A percentile compares a stretch with the other conserved stretches of the same genome.
Conservation (phyloP, 1,140 invertebrate genomes). For the Eulimnadia texana region DNA sequence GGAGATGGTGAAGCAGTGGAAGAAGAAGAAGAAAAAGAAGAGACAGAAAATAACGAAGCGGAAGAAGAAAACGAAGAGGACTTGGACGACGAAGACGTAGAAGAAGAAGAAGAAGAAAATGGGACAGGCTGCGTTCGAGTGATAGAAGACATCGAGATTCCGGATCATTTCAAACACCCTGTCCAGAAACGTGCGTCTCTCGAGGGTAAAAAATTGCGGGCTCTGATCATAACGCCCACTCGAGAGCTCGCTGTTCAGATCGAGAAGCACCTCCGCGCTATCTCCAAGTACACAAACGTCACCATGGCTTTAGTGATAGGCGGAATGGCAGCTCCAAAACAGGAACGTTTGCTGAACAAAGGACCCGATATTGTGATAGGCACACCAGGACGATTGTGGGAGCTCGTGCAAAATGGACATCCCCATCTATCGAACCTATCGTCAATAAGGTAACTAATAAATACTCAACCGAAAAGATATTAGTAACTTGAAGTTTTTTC, state of each 20-base stretch:
- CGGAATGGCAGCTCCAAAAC: conserved; percentile 79
- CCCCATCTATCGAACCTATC: conserved; percentile 52
- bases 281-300: conserved; percentile 65
- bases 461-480: neutral
- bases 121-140: conserved; percentile 44
- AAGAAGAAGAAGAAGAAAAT: conserved; percentile 20
- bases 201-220: conserved; percentile 39
- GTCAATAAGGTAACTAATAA: conserved; percentile 43
- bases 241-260: conserved; percentile 91
- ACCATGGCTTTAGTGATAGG: conserved; percentile 69
- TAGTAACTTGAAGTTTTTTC: neutral
- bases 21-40: conserved; percentile 15
- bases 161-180: conserved; percentile 34
- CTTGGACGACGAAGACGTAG: conserved; percentile 19
- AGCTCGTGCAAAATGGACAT: conserved; percentile 65
- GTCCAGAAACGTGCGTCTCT: neutral
- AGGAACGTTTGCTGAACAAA: conserved; percentile 64
- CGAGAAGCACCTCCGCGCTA: conserved; percentile 61
- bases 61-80: conserved; percentile 29
- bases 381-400: conserved; percentile 91
- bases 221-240: conserved; percentile 82
- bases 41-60: conserved; percentile 5
- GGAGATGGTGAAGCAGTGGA: conserved; percentile 28
- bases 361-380: conserved; percentile 84
- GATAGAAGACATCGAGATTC: conserved; percentile 39